phyloP scores from a whole-genome alignment of 2,113 vertebrate genomes.

The Cyprinodon brontotheroides region DNA sequence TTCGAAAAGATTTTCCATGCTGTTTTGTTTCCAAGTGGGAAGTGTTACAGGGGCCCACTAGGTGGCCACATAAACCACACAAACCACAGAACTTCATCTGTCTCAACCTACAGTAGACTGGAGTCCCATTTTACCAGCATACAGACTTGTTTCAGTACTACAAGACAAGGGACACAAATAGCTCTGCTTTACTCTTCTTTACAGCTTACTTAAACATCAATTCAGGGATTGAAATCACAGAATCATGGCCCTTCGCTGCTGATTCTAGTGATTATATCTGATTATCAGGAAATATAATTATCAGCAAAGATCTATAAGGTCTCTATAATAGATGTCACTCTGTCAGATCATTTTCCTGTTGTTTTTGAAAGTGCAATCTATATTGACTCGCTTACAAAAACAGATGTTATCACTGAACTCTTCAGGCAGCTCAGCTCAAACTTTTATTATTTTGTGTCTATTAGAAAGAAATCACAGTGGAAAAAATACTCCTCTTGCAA shows the following conservation, averaged over 20 bases:
- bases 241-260: neutral
- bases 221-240: neutral
- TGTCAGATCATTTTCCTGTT: no score
- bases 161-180: neutral
- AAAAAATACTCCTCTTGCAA: no score
- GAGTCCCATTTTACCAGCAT: neutral
- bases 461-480: no score
- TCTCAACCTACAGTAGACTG: neutral
- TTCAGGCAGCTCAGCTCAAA: no score
- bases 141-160: neutral
- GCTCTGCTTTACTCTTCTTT: neutral
- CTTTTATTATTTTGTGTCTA: no score
- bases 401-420: no score
- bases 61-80: slow-evolving; percentile 77
- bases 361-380: no score
- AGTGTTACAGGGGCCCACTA: slow-evolving; percentile 68
- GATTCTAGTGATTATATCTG: no score
- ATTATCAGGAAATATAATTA: no score
- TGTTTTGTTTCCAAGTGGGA: slow-evolving; percentile 31
- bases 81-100: slow-evolving; percentile 42
- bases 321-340: no score
- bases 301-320: no score
- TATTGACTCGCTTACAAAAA: no score
- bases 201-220: neutral
- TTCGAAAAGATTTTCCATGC: neutral